phyloP scores from a whole-genome alignment of 2,797 vertebrate genomes.

The Danio kyathit region DNA sequence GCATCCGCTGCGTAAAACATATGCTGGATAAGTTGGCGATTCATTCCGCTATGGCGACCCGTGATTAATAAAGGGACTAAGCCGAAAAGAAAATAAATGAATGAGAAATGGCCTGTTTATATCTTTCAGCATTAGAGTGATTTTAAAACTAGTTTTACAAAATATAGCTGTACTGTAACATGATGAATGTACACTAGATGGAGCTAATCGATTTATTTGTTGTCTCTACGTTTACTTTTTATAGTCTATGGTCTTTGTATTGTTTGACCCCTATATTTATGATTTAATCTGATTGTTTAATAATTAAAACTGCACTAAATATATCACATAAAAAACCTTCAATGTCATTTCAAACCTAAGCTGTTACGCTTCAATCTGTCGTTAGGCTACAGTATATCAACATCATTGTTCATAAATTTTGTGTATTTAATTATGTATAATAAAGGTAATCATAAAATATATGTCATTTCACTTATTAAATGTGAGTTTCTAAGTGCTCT shows the following conservation, averaged over 20 bases:
- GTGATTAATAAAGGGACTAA: too few relatives aligned
- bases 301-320: not conserved
- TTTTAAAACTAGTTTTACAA: too few relatives aligned
- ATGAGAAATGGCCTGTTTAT: not conserved
- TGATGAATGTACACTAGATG: slow-evolving; percentile 1
- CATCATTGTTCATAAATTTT: not conserved
- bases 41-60: too few relatives aligned
- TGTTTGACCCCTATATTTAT: not conserved
- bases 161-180: not conserved
- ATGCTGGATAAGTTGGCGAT: too few relatives aligned
- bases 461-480: not conserved
- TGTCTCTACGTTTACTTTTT: too few relatives aligned
- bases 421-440: not conserved
- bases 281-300: not conserved
- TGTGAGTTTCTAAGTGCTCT: not conserved
- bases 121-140: not conserved
- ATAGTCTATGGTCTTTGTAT: too few relatives aligned
- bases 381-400: too few relatives aligned
- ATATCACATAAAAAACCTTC: not conserved
- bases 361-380: not conserved
- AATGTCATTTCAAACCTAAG: not conserved
- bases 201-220: not conserved
- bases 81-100: too few relatives aligned
- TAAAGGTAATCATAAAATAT: not conserved
- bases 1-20: too few relatives aligned